Evolutionary conservation across 2,797 vertebrate species (phyloP), one percentile per base, ranked within the genome.

Genomic region (Peromyscus eremicus): DNA sequence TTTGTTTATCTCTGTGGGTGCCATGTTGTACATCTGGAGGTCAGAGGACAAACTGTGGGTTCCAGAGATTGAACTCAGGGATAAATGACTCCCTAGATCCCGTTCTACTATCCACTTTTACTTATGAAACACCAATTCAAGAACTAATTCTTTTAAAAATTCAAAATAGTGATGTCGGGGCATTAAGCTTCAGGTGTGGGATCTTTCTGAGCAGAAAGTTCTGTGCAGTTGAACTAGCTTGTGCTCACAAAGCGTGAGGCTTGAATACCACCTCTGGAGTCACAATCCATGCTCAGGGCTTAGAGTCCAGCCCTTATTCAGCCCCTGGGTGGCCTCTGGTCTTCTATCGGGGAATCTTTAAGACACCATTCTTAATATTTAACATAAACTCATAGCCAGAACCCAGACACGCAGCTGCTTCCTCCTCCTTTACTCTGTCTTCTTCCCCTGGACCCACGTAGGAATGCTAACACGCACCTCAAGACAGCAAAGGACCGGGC

Each of bases 121-220:
- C 21, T 76, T 89, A 70, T 1, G 66, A 94, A 93, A 87, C 70
- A 70, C 21, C 92, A 79, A 92, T 75, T 90, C 14, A 96, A 89
- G 43, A 71, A 43, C 43, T 80, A 84, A 40, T 49, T 77, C 57
- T 70, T 92, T 23, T 87, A 11, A 94, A 87, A 79, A 64, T 49
- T 92, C 32, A 94, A 46, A 49, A 77, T 90, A 68, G 52, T 0
- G 0, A 23, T 80, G 19, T 12, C 40, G 71, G 80, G 81, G 12
- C 71, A 37, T 64, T 94, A 19, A 80, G n/a, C 19, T 29, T 57
- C 29, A 68, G 57, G 46, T n/a, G 14, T 3, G 6, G 29, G 19
- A 7, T 34, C 32, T 86, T 71, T 85, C 89, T 32, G 37, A 76
- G 68, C 70, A 43, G 49, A 77, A 21, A 52, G 25, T 62, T 23